A percentile compares a stretch with the other conserved stretches of the same genome.
Evolutionary conservation across 2,888 invertebrate species (phyloP).

Genomic region (Sialis fuliginosa): DNA sequence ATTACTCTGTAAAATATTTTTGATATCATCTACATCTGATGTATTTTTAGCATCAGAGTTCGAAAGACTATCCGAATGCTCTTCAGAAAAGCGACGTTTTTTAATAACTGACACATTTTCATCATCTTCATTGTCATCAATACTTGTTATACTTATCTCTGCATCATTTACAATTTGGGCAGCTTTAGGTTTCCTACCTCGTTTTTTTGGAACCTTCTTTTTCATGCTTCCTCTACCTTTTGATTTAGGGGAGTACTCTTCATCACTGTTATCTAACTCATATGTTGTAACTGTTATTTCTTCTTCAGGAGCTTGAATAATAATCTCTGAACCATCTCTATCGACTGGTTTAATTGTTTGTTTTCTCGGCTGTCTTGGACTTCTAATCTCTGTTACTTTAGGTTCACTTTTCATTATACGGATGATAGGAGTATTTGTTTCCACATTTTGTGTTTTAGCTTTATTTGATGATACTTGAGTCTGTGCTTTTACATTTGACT

Average conservation of each 20-base stretch:
- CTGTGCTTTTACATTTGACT: neutral
- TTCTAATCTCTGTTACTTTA: neutral
- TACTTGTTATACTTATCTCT: neutral
- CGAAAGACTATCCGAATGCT: neutral
- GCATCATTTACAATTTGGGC: neutral
- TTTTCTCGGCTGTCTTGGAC: constrained; percentile 21
- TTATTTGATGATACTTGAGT: neutral
- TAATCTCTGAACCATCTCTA: constrained; percentile 21
- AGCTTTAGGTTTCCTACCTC: constrained; percentile 1
- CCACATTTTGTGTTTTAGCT: neutral
- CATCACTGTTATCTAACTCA: constrained; percentile 1
- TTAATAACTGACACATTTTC: neutral
- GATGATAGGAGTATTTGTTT: neutral
- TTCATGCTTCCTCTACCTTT: neutral
- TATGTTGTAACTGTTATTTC: neutral
- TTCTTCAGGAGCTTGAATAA: constrained; percentile 11
- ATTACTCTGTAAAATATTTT: neutral
- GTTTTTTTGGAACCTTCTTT: neutral
- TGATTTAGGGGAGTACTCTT: constrained; percentile 2
- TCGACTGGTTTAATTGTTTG: constrained; percentile 24
- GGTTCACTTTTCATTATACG: neutral
- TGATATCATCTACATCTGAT: neutral
- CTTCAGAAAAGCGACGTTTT: neutral
- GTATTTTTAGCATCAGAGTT: neutral
- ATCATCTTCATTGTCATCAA: neutral